A percentile compares a stretch with the other conserved stretches of the same genome.
Conservation (phyloP, 2,113 vertebrate genomes). For the Bothrops jararaca region DNA sequence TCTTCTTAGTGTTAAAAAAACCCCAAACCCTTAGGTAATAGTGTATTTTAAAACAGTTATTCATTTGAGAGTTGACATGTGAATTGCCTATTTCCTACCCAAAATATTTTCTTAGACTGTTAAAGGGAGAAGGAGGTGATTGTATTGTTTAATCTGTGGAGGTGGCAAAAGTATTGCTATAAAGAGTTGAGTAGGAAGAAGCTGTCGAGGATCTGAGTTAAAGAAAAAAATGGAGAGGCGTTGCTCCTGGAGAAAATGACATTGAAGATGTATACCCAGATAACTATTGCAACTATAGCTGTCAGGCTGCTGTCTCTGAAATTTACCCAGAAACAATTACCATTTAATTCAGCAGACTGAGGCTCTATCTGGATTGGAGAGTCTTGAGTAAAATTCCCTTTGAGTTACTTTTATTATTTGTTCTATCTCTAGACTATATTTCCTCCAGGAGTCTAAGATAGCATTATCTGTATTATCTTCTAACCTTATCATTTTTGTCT, state of each 20-base stretch:
- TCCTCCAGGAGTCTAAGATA: background rate
- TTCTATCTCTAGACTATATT: background rate
- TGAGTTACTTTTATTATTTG: background rate
- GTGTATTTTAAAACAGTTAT: slow-evolving; percentile 41
- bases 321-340: background rate
- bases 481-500: background rate
- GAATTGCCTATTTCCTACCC: slow-evolving; percentile 20
- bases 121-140: slow-evolving; percentile 43
- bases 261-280: background rate
- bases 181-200: slow-evolving; percentile 56
- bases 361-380: background rate
- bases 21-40: slow-evolving; percentile 38
- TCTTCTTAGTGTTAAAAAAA: background rate
- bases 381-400: background rate
- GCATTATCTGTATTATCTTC: background rate
- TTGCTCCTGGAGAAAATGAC: slow-evolving; percentile 9
- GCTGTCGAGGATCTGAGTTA: slow-evolving; percentile 36
- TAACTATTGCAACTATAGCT: background rate
- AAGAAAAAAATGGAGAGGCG: slow-evolving; percentile 41
- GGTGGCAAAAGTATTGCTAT: slow-evolving; percentile 54
- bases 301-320: background rate
- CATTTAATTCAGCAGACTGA: background rate
- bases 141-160: slow-evolving; percentile 24
- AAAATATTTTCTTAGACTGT: slow-evolving; percentile 45
- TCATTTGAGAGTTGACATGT: slow-evolving; percentile 40